These are phyloP conservation scores for Berghia stephanieae DNA, from an alignment of 1,140 invertebrate species.

Conservation along the genomic window DNA sequence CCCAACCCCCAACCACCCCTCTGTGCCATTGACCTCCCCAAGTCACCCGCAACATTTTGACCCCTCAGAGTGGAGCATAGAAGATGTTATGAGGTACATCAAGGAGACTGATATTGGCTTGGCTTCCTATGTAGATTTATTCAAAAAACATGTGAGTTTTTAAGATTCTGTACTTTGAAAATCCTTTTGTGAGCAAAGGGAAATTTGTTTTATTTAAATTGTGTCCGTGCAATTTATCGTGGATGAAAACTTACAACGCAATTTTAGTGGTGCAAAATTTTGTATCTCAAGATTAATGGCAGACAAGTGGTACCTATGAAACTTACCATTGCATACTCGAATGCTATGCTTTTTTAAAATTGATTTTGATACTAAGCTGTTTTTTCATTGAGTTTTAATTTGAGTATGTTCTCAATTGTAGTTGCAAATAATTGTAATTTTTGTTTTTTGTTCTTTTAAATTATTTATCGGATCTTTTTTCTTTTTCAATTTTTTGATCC, in stretches of 20 bases:
- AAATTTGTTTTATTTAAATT: conserved; percentile 10
- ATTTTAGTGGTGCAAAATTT: background rate
- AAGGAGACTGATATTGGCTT: conserved; percentile 82
- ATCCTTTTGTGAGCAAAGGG: background rate
- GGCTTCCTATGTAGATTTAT: conserved; percentile 87
- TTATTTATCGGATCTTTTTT: too few relatives aligned
- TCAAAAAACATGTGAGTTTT: conserved; percentile 88
- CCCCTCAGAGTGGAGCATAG: conserved; percentile 89
- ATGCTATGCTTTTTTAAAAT: too few relatives aligned
- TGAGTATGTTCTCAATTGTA: too few relatives aligned
- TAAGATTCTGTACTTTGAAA: too few relatives aligned
- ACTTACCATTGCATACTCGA: background rate
- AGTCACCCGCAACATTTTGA: too few relatives aligned
- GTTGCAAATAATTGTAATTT: too few relatives aligned
- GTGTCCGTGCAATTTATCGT: background rate
- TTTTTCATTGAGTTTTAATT: too few relatives aligned
- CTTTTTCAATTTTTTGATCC: too few relatives aligned
- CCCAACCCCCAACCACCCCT: background rate
- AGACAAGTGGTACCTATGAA: background rate
- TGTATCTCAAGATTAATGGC: background rate
- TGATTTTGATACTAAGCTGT: too few relatives aligned
- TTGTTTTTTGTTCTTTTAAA: too few relatives aligned
- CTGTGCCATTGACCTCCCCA: too few relatives aligned
- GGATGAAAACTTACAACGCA: background rate
- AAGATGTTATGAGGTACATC: conserved; percentile 93